Evolutionary conservation across 1,140 invertebrate species (phyloP), one percentile per base, ranked within the genome.

Genomic region (Cylas formicarius): DNA sequence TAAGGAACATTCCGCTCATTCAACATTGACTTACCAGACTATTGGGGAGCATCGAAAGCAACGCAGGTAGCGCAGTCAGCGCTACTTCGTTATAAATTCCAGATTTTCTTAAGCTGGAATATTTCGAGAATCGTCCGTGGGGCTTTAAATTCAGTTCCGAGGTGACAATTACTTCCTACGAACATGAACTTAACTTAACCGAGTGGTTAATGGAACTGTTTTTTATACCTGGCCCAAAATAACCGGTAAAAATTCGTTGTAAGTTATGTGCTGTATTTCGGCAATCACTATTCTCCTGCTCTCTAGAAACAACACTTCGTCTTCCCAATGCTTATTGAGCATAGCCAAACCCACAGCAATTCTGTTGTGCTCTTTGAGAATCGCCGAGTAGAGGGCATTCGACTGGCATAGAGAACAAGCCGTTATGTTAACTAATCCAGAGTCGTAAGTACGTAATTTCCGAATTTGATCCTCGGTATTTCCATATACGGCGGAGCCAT

Each of bases 401-500:
- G 49, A 37, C 9, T 64, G 60, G 53, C 72, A 82, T 39, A 72
- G 67, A 31, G 73, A 69, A 58, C 82, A 86, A 0, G 73, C 70
- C 2, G 65, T 67, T 2, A 80, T 42, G 49, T 82, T 76, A 2
- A 86, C 75, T 47, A 77, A 75, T 5, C 86, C 80, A 29, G 78
- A 76, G 43, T 81, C 80, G 63, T 88, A 91, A 0, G 83, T 80
- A 22, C 88, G 66, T 1, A 87, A 62, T 16, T 77, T 72, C 20
- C 82, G 71, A 5, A 84, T 61, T 50, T 77, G 74, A 27, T 80
- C 74, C 26, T 81, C 76, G 0, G 77, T 82, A 34, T 71, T 83
- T 4, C 91, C 91, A 61, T 95, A 95, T 24, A 95, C 67, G 10
- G 81, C 80, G 0, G 87, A 90, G 2, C 77, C 91, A 58, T 95